Evolutionary conservation across 2,888 invertebrate species (phyloP).

Genomic region (Taenaris catops): DNA sequence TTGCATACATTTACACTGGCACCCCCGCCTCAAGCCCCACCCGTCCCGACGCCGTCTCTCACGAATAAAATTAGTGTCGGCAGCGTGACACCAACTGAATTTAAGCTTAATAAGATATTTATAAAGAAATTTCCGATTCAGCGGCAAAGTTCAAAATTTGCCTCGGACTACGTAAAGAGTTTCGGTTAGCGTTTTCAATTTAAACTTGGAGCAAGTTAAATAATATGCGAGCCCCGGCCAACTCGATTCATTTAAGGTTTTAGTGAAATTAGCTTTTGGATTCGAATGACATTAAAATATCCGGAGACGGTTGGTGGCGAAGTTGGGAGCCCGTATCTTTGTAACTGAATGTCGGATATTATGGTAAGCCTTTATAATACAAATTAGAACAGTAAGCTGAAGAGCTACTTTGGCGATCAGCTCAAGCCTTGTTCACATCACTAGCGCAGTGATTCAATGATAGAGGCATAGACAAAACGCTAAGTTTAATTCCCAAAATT

Average conservation of each 20-base stretch:
- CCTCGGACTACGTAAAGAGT: constrained; percentile 74
- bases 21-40: constrained; percentile 32
- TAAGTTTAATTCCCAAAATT: no score
- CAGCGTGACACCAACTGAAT: constrained; percentile 78
- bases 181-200: constrained; percentile 76
- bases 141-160: constrained; percentile 78
- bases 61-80: constrained; percentile 78
- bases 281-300: constrained; percentile 67
- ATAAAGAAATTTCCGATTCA: constrained; percentile 79
- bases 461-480: no score
- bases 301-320: constrained; percentile 34
- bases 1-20: constrained; percentile 73
- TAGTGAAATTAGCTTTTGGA: constrained; percentile 78
- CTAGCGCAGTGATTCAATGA: no score
- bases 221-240: constrained; percentile 73
- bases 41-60: constrained; percentile 63
- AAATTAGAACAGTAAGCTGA: constrained; percentile 9
- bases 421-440: constrained; percentile 6
- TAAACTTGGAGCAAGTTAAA: constrained; percentile 78
- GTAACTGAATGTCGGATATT: constrained; percentile 10
- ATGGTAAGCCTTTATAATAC: constrained; percentile 8
- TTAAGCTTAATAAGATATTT: constrained; percentile 79
- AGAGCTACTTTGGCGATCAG: constrained; percentile 1
- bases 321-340: constrained; percentile 17
- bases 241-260: constrained; percentile 78